Conservation (phyloP, 2,888 invertebrate genomes). For the Aphelenchoides bicaudatus region DNA sequence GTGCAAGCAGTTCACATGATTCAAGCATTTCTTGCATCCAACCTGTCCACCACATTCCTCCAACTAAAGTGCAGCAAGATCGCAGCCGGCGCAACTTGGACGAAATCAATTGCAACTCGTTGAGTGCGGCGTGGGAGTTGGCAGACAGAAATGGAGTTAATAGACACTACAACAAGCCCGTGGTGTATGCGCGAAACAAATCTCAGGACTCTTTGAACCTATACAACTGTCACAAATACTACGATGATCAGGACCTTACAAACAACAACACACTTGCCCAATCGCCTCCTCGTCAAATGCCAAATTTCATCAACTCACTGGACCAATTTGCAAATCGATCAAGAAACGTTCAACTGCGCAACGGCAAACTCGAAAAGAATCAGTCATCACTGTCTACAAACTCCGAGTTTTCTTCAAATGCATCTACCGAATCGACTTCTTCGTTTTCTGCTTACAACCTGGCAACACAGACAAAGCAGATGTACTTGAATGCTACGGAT, state of each 20-base stretch:
- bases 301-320: constrained; percentile 1
- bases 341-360: background rate
- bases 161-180: no score
- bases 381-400: background rate
- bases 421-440: background rate
- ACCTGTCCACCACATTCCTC: no score
- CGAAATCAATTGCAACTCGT: no score
- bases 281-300: constrained; percentile 2
- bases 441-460: background rate
- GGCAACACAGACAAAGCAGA: background rate
- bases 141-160: no score
- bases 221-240: no score
- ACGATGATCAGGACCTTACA: constrained; percentile 45
- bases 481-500: constrained; percentile 1
- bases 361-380: background rate
- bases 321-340: background rate
- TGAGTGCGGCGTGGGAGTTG: no score
- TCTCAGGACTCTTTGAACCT: no score
- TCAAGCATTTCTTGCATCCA: no score
- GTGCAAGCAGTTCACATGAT: no score
- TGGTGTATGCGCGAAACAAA: no score
- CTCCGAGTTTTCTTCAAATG: background rate
- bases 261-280: constrained; percentile 41
- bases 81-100: no score
- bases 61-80: no score